Evolutionary conservation across 2,797 vertebrate genomes (phyloP).

Genomic region (Sebastes elongatus): DNA sequence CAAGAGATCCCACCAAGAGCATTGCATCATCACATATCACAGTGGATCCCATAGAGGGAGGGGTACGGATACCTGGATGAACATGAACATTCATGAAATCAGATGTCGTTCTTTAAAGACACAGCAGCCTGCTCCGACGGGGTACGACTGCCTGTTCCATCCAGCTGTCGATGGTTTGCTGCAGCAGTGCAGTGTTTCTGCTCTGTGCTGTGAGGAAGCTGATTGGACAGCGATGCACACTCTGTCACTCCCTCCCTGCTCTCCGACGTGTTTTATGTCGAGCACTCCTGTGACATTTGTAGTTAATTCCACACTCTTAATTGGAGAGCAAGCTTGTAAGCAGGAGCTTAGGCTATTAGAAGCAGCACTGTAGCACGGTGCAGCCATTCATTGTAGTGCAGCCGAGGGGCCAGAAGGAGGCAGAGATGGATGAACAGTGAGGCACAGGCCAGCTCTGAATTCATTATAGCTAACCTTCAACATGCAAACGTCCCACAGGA

Average conservation of each 20-base stretch:
- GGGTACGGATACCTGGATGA: no score
- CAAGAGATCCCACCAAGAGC: no score
- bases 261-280: constrained; percentile 3
- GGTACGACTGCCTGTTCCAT: no score
- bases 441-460: constrained; percentile 32
- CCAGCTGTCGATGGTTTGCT: not conserved
- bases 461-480: constrained; percentile 64
- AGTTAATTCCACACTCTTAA: constrained; percentile 35
- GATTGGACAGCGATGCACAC: not conserved
- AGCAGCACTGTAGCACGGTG: constrained; percentile 5
- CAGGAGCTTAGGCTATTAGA: constrained; percentile 36
- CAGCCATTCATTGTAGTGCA: constrained; percentile 48
- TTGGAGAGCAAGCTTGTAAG: constrained; percentile 25
- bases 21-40: no score
- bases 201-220: not conserved
- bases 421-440: constrained; percentile 36
- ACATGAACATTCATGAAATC: no score
- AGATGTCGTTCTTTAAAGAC: not conserved
- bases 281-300: constrained; percentile 24
- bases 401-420: constrained; percentile 25
- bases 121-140: no score
- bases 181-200: constrained; percentile 1
- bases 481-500: constrained; percentile 37
- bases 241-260: not conserved
- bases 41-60: no score